Base-by-base conservation (phyloP, 2,888 invertebrate genomes). In the Sphinx pinastri region DNA sequence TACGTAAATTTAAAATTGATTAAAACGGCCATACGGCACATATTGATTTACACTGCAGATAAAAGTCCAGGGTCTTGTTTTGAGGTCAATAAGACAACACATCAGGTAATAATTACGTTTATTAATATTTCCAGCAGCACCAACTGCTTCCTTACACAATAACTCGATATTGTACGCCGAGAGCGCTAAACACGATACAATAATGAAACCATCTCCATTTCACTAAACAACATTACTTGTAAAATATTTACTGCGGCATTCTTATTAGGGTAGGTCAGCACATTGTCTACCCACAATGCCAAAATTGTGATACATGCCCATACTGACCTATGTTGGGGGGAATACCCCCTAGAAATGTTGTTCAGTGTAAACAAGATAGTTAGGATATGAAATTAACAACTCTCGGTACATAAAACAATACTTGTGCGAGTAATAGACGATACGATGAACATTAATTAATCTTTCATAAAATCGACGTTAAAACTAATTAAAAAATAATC, bases 401-500 rank as follows among this genome's bases (percentile, higher is more conserved):
- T 63, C 63, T 19, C 63, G 19, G 19, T 13, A 8, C 12, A 59
- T 45, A 45, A 63, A 49, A 13, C 76, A 77, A 81, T 80, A 82
- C 81, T 89, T 89, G 89, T 89, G 89, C 89, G 89, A 86, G 49
- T 63, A 14, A 63, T 60, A 60, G 49, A 63, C 45, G 49, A 84
- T 79, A 81, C 79, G 75, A 82, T 82, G 85, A 81, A 75, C 72
- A 38, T 71, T 59, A 83, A 83, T 84, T 82, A 88, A 80, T 84
- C 82, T 81, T 75, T 71, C 57, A 78, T 74, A 76, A 74, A 77
- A 75, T 78, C 72, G 74, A 73, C 77, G 76, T 78, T 77, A 80
- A 79, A 82, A 82, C 79, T 81, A 86, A 87, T 85, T 87, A 83
- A 88, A 88, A 87, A 83, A 81, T 84, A 84, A 78, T 79, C 85